Evolutionary conservation across 2,888 invertebrate genomes (phyloP), one percentile per base, ranked within the genome.

Genomic region (Lydus trimaculatus): DNA sequence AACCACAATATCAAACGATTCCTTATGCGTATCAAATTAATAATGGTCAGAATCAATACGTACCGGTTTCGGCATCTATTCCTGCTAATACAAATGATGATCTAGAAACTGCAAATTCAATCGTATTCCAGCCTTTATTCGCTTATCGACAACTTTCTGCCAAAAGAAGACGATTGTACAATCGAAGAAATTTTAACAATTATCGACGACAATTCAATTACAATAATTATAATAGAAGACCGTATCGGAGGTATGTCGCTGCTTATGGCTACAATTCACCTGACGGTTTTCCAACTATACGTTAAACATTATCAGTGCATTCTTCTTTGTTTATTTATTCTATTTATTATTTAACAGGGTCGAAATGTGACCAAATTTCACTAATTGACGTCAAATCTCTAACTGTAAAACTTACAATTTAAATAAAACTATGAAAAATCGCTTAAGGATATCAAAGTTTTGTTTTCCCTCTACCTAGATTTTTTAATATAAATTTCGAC

Each of bases 401-500:
- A 52, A 28, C 56, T 56, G 56, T 56, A 56, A 56, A 56, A 25
- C 6, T 56, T 13, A 23, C 4, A 23, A 43, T 5, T 23, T 11
- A 23, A 52, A 52, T 52, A 56, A 56, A 56, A 25, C 11, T 1
- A 56, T 25, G 56, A 25, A 56, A 20, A 20, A 11, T 23, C 23
- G 3, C 9, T 23, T 25, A 6, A 7, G 13, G 25, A 11, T 4
- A 4, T 23, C 52, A 52, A 43, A n/a, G 2, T 36, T 20, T 20
- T 23, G 11, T 4, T 28, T 56, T 28, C 28, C 28, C 56, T 25
- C 1, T 23, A 25, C 28, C n/a, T 56, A 3, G 28, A 3, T n/a
- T 56, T 4, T 23, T 25, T 56, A 13, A 56, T 56, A 56, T 56
- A 56, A 56, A 56, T 56, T 56, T 56, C 56, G 25, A 28, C 28